These are phyloP conservation scores for Limenitis camilla DNA, from an alignment of 2,888 invertebrate genomes.

Conservation along the genomic window DNA sequence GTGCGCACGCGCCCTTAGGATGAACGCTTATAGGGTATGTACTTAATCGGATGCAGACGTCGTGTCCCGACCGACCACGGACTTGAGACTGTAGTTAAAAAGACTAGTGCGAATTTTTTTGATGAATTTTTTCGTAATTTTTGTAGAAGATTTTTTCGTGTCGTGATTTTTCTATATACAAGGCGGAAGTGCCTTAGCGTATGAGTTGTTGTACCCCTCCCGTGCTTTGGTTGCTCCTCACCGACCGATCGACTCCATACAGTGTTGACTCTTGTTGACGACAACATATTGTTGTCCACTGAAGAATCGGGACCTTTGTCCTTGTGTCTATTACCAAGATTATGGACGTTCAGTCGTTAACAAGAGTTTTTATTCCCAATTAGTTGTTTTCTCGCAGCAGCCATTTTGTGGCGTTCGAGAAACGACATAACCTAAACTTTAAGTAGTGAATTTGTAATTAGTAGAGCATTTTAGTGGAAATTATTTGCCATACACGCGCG, in stretches of 20 bases:
- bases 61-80: conserved; percentile 68
- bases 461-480: conserved; percentile 49
- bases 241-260: conserved; percentile 14
- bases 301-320: too few species aligned
- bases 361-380: too few species aligned
- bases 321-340: too few species aligned
- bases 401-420: background rate
- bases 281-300: too few species aligned
- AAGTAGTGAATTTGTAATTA: conserved; percentile 59
- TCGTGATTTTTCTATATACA: conserved; percentile 52
- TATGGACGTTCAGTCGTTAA: too few species aligned
- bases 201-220: conserved; percentile 45
- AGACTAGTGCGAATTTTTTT: conserved; percentile 70
- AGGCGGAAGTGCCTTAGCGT: conserved; percentile 65
- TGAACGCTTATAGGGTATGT: conserved; percentile 20
- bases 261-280: conserved; percentile 6
- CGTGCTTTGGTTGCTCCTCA: conserved; percentile 14
- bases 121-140: conserved; percentile 59
- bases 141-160: conserved; percentile 61
- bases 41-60: conserved; percentile 39
- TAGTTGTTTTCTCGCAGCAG: too few species aligned
- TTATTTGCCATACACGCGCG: conserved; percentile 41
- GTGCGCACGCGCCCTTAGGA: too few species aligned
- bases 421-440: conserved; percentile 28
- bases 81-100: conserved; percentile 64